A percentile compares a stretch with the other conserved stretches of the same genome.
Conservation (phyloP, 2,888 invertebrate species). For the Drosophila flavopinicola region DNA sequence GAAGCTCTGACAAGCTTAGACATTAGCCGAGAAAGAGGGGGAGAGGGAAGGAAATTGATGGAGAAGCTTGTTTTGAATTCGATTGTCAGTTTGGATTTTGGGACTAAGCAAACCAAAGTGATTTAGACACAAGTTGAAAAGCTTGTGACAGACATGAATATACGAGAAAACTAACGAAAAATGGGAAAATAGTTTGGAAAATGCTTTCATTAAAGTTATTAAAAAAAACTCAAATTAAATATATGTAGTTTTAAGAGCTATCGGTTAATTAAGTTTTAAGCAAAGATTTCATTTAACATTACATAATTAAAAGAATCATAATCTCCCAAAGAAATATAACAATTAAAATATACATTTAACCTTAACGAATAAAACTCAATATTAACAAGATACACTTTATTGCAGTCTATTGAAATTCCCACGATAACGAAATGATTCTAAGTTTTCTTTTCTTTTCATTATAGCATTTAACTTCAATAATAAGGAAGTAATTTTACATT, state of each 20-base stretch:
- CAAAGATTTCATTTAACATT: too few relatives aligned
- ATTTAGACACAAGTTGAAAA: background rate
- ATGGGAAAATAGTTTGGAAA: background rate
- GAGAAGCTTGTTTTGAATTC: conserved; percentile 65
- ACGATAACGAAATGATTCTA: too few relatives aligned
- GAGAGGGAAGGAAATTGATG: conserved; percentile 39
- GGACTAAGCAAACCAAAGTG: background rate
- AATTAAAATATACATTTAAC: too few relatives aligned
- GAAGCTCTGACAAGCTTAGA: conserved; percentile 59
- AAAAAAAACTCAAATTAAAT: too few relatives aligned
- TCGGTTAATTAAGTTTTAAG: too few relatives aligned
- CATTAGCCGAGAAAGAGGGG: conserved; percentile 18
- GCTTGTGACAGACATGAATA: background rate
- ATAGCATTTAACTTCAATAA: background rate
- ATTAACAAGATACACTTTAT: too few relatives aligned
- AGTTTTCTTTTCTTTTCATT: background rate
- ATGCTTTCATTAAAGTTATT: too few relatives aligned
- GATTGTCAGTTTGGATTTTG: conserved; percentile 55
- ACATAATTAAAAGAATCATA: too few relatives aligned
- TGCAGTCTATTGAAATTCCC: too few relatives aligned
- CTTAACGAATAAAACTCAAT: too few relatives aligned
- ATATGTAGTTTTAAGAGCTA: too few relatives aligned
- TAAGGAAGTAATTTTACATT: conserved; percentile 2
- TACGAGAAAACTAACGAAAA: background rate
- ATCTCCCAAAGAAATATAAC: too few relatives aligned